phyloP scores from a whole-genome alignment of 2,113 vertebrate genomes.

The Apodemus sylvaticus region DNA sequence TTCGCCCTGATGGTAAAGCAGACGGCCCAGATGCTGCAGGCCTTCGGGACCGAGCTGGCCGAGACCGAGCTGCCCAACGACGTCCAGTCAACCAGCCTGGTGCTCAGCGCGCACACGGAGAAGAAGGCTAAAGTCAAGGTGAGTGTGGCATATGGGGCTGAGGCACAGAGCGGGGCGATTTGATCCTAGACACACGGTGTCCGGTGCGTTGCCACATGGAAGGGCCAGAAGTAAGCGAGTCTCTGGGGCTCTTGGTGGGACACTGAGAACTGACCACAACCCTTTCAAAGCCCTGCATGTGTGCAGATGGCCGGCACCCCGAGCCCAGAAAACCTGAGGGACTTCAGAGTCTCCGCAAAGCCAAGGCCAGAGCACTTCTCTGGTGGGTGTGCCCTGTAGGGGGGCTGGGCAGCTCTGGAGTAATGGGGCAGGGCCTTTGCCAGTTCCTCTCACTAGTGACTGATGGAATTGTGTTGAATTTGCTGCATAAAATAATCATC shows the following conservation, averaged over 20 bases:
- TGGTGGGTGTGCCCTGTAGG: not conserved
- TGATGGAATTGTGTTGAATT: not conserved
- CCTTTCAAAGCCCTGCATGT: not conserved
- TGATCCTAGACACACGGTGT: not conserved
- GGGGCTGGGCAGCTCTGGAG: not conserved
- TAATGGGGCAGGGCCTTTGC: too few relatives aligned
- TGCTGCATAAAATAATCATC: not conserved
- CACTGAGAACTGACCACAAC: not conserved
- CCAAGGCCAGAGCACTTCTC: not conserved
- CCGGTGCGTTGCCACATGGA: too few relatives aligned
- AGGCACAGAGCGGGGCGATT: fast-evolving
- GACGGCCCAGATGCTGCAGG: constrained; percentile 95
- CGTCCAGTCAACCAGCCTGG: constrained; percentile 89
- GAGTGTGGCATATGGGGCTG: not conserved
- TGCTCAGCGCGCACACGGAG: constrained; percentile 90
- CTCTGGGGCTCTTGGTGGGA: not conserved
- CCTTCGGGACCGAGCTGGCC: constrained; percentile 95
- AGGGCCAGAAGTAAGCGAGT: not conserved
- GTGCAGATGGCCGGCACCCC: not conserved
- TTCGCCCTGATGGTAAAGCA: constrained; percentile 97
- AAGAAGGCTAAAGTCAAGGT: constrained; percentile 96
- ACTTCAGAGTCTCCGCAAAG: not conserved
- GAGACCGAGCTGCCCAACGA: constrained; percentile 97
- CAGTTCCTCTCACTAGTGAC: not conserved
- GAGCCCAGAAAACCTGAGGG: not conserved